A percentile compares a stretch with the other conserved stretches of the same genome.
Evolutionary conservation across 2,113 vertebrate species (phyloP).

Genomic region (Centropus unirufus): DNA sequence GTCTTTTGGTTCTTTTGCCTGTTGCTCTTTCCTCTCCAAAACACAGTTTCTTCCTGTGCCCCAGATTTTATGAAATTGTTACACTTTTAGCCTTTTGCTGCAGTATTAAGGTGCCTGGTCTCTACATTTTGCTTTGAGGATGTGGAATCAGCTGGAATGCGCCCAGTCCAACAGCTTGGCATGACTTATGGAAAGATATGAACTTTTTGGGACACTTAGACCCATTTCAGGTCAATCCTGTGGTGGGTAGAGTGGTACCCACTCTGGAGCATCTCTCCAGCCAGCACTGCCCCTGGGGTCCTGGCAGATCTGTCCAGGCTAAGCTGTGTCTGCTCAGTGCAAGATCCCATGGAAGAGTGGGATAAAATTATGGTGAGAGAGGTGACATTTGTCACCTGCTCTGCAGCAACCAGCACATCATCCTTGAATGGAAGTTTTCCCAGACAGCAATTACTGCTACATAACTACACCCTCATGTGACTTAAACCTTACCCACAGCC

Average conservation of each 20-base stretch:
- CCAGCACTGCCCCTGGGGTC: background rate
- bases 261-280: background rate
- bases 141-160: background rate
- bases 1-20: background rate
- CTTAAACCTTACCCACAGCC: background rate
- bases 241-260: background rate
- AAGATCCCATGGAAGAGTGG: background rate
- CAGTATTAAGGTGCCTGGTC: background rate
- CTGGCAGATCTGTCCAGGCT: background rate
- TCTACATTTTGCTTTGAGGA: background rate
- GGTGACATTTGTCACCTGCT: background rate
- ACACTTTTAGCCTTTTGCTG: background rate
- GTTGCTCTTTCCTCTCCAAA: background rate
- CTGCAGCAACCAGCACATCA: background rate
- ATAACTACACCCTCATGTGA: background rate
- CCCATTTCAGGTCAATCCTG: background rate
- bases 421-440: background rate
- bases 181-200: background rate
- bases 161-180: background rate
- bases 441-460: background rate
- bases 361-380: background rate
- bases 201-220: background rate
- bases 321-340: background rate
- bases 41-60: background rate
- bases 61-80: background rate